phyloP scores from a whole-genome alignment of 1,140 invertebrate species.

The Eufriesea mexicana region DNA sequence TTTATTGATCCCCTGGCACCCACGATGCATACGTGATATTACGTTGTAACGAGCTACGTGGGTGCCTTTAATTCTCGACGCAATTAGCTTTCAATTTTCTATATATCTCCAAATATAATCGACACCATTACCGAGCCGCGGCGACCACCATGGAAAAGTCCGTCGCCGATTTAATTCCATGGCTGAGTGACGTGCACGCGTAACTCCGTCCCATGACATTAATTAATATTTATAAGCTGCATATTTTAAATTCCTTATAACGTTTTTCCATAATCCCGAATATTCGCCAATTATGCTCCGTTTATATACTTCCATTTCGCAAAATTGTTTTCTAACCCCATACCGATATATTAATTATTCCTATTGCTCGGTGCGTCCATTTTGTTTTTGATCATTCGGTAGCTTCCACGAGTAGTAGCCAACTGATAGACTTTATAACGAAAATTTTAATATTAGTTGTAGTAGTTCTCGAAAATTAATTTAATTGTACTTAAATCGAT shows the following conservation, averaged over 20 bases:
- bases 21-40: constrained; percentile 48
- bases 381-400: too few relatives aligned
- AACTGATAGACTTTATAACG: too few relatives aligned
- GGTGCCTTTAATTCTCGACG: constrained; percentile 66
- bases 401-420: too few relatives aligned
- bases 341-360: too few relatives aligned
- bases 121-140: constrained; percentile 23
- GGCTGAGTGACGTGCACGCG: constrained; percentile 3
- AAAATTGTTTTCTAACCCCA: too few relatives aligned
- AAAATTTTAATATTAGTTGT: too few relatives aligned
- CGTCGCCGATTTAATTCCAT: not conserved
- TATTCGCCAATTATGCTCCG: too few relatives aligned
- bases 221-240: constrained; percentile 3
- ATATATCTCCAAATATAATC: constrained; percentile 57
- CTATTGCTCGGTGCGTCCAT: too few relatives aligned
- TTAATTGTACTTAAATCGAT: too few relatives aligned
- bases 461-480: too few relatives aligned
- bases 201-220: constrained; percentile 11
- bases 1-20: constrained; percentile 60
- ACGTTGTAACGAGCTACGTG: constrained; percentile 59
- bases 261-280: not conserved
- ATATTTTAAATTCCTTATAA: not conserved
- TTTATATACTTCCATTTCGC: too few relatives aligned
- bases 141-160: constrained; percentile 24
- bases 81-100: constrained; percentile 68